Conservation (phyloP, 2,797 vertebrate genomes). For the Parauchenoglanis ngamensis region DNA sequence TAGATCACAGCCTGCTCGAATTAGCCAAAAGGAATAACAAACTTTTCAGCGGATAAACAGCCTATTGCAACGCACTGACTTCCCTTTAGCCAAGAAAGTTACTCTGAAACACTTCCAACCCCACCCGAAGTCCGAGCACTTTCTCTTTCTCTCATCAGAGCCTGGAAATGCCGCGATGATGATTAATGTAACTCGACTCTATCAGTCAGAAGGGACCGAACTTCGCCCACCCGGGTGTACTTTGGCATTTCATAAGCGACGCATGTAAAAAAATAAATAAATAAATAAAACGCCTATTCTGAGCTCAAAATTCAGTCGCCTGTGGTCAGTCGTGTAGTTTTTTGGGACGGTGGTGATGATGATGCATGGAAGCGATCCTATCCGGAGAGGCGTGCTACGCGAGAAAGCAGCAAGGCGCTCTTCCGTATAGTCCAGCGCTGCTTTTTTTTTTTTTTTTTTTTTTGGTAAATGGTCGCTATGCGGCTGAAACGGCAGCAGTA, state of each 20-base stretch:
- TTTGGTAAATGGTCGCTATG: constrained; percentile 63
- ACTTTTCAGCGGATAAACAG: constrained; percentile 74
- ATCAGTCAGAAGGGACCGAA: constrained; percentile 9
- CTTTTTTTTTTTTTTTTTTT: no score
- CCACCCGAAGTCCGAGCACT: constrained; percentile 1
- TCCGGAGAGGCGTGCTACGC: constrained; percentile 37
- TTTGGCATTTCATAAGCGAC: constrained; percentile 1
- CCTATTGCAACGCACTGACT: constrained; percentile 46
- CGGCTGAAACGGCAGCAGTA: constrained; percentile 54
- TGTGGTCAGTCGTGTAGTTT: background rate
- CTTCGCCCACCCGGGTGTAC: constrained; percentile 3
- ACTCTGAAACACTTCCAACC: constrained; percentile 13
- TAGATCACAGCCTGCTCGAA: background rate
- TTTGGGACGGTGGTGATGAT: background rate
- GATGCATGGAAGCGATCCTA: constrained; percentile 58
- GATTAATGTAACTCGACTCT: background rate
- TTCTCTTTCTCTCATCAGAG: background rate
- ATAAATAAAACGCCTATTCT: background rate
- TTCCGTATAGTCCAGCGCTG: constrained; percentile 59
- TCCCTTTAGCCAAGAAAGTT: constrained; percentile 14
- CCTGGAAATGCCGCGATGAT: background rate
- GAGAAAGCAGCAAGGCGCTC: constrained; percentile 58
- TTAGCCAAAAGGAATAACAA: background rate
- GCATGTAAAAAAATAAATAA: background rate
- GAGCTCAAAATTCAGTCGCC: no score